Evolutionary conservation across 92 coral and sea anemone species (phyloP), one percentile per base, ranked within the genome.

Genomic region (Heliopora coerulea): DNA sequence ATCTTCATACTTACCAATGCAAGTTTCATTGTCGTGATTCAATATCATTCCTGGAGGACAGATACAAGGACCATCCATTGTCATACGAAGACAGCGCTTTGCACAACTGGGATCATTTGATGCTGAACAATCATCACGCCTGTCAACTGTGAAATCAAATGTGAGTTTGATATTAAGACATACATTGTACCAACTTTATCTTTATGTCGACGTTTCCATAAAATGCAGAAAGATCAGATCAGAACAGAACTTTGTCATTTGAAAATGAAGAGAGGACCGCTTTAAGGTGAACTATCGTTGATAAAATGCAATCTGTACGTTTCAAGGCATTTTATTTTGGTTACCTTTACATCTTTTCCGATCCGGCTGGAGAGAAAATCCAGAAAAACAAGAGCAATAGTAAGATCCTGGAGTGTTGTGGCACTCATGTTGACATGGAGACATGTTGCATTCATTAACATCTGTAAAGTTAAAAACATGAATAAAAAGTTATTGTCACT

Each of bases 371-470:
- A 93, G 87, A 25, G 87, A 74, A 68, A 58, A 93, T 35, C 98
- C 96, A 42, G 85, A 68, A 34, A 70, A 75, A 79, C 98, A 93
- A 3, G 96, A 72, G 59, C 98, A 93, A 75, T 84, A 84, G 74
- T 79, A 93, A n/a, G 98, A 89, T 12, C 98, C 98, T 9, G 91
- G 86, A 4, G 96, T 85, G 75, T 93, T 93, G 75, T 82, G 89
- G 63, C 98, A 93, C 67, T 85, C 83, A 69, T 93, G 98, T 28
- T 84, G 86, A 42, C 98, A 93, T 28, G 98, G 95, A 25, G 83
- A 80, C 64, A 81, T 66, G 65, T 74, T 80, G 73, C 98, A 93
- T 42, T 93, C 98, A 66, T 93, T 84, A 7, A 89, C 83, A 61
- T 93, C 98, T 93, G 75, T 3, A 31, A 23, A 23, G 11, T 13